phyloP scores from a whole-genome alignment of 2,113 vertebrate species.

The Aleadryas rufinucha region DNA sequence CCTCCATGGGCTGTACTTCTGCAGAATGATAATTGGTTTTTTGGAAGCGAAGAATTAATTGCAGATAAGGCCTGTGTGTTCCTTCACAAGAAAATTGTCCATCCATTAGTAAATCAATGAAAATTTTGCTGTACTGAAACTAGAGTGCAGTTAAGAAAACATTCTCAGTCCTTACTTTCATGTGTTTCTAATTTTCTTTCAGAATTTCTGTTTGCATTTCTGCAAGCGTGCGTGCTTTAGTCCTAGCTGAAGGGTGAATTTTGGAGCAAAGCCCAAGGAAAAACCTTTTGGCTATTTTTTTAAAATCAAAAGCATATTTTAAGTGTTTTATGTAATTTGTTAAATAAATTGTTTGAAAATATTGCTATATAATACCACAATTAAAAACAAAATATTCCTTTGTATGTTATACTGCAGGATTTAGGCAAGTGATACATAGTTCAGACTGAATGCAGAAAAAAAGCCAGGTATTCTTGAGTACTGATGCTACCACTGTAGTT shows the following conservation, averaged over 20 bases:
- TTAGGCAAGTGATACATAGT: neutral
- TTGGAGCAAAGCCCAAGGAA: slow-evolving; percentile 13
- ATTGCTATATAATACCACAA: neutral
- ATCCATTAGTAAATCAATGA: neutral
- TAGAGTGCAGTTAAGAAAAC: neutral
- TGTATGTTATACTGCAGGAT: neutral
- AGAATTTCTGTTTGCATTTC: slow-evolving; percentile 19
- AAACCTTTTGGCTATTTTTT: neutral
- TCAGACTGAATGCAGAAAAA: neutral
- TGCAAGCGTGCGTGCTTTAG: neutral
- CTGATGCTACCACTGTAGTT: neutral
- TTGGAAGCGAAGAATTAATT: neutral
- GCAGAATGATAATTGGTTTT: neutral
- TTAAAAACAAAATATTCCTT: neutral
- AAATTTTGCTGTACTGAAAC: neutral
- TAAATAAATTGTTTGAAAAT: slow-evolving; percentile 19
- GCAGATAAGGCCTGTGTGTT: neutral
- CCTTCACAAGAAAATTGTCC: neutral
- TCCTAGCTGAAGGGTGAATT: slow-evolving; percentile 4
- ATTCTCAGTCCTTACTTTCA: neutral
- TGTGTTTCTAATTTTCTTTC: slow-evolving; percentile 44
- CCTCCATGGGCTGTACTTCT: neutral
- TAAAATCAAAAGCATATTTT: neutral
- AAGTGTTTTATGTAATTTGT: neutral
- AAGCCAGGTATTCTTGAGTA: neutral